phyloP scores from a whole-genome alignment of 2,797 vertebrate species.

The Muscicapa striata region DNA sequence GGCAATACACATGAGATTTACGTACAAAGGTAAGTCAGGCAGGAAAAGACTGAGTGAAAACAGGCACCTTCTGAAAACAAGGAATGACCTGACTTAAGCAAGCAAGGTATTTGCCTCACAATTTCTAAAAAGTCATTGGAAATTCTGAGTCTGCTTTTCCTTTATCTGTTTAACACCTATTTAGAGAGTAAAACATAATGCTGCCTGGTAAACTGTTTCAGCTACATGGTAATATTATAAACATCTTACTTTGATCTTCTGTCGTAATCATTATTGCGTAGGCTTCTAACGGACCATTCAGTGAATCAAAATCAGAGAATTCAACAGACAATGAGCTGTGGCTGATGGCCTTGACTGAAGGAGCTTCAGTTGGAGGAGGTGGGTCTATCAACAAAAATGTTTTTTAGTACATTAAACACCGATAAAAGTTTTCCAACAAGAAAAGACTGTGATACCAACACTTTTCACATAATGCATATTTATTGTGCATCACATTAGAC shows the following conservation, averaged over 20 bases:
- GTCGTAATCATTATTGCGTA: conserved; percentile 78
- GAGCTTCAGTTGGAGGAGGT: conserved; percentile 55
- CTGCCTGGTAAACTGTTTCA: background rate
- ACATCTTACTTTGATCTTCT: conserved; percentile 57
- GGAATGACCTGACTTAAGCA: background rate
- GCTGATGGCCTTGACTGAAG: conserved; percentile 50
- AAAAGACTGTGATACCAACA: background rate
- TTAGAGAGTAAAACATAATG: background rate
- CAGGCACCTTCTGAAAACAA: background rate
- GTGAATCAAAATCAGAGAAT: conserved; percentile 71
- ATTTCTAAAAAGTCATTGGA: background rate
- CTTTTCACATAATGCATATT: background rate
- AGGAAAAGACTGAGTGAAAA: background rate
- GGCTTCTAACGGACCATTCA: conserved; percentile 73
- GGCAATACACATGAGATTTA: background rate
- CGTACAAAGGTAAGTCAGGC: background rate
- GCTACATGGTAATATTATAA: background rate
- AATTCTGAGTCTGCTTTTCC: background rate
- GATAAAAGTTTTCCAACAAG: background rate
- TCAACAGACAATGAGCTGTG: conserved; percentile 73
- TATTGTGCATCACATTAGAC: background rate
- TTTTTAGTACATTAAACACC: background rate
- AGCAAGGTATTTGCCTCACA: background rate
- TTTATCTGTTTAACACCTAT: background rate
- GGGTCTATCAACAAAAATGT: conserved; percentile 69